These are phyloP conservation scores for Gopherus flavomarginatus DNA, from an alignment of 2,113 vertebrate species.

Conservation along the genomic window DNA sequence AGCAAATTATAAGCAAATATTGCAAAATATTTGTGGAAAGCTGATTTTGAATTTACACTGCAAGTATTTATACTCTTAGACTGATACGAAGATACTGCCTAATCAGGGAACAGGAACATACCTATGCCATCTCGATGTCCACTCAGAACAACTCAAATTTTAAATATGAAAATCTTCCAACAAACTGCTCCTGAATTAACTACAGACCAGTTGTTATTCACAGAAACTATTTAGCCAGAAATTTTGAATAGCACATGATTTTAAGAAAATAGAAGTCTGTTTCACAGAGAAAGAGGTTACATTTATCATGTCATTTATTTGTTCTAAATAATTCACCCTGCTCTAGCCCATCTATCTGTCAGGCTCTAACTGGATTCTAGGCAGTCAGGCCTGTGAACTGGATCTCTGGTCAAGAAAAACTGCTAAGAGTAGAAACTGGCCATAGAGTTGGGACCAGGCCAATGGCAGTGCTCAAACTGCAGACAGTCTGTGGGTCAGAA, in stretches of 20 bases:
- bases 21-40: background rate
- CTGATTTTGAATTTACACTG: background rate
- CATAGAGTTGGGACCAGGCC: background rate
- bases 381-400: background rate
- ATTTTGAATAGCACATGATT: background rate
- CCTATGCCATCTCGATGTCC: background rate
- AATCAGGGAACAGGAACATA: background rate
- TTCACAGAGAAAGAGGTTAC: background rate
- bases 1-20: background rate
- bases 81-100: background rate
- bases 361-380: background rate
- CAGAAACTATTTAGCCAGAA: background rate
- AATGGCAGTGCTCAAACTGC: background rate
- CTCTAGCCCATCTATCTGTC: background rate
- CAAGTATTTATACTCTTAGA: background rate
- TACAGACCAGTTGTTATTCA: background rate
- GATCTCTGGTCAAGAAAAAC: background rate
- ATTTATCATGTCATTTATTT: background rate
- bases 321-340: background rate
- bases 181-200: background rate
- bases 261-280: background rate
- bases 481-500: background rate
- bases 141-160: background rate
- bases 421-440: background rate
- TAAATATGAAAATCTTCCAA: too few relatives aligned